phyloP scores from a whole-genome alignment of 2,797 vertebrate species.

The Poeciliopsis turneri region DNA sequence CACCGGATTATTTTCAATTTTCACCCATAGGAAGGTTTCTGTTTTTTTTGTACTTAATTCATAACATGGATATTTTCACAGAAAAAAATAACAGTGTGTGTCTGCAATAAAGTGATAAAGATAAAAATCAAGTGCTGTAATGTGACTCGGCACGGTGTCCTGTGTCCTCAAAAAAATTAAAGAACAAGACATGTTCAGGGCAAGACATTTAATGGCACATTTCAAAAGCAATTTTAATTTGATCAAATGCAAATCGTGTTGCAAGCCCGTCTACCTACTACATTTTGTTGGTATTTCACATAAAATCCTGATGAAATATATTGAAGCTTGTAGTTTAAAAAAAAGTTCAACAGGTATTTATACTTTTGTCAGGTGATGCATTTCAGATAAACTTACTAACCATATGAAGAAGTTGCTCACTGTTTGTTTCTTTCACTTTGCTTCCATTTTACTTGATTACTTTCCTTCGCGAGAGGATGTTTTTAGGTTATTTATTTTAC shows the following conservation, averaged over 20 bases:
- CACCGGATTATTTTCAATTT: background rate
- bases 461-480: background rate
- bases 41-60: background rate
- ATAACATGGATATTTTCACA: background rate
- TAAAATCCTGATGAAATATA: background rate
- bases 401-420: background rate
- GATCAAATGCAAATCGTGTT: background rate
- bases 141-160: background rate
- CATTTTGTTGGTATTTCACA: background rate
- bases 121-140: slow-evolving; percentile 3
- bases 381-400: background rate
- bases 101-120: slow-evolving; percentile 2
- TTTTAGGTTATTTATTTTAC: background rate
- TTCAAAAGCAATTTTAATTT: background rate
- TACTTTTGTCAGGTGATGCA: background rate
- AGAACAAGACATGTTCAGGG: background rate
- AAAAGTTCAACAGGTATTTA: background rate
- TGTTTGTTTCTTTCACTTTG: background rate
- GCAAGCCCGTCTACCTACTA: background rate
- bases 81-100: background rate
- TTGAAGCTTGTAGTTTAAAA: background rate
- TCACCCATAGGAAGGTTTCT: background rate
- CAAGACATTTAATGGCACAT: background rate
- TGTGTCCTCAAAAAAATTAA: background rate
- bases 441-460: background rate